Conservation (phyloP, 2,113 vertebrate species). For the Pao palembangensis region DNA sequence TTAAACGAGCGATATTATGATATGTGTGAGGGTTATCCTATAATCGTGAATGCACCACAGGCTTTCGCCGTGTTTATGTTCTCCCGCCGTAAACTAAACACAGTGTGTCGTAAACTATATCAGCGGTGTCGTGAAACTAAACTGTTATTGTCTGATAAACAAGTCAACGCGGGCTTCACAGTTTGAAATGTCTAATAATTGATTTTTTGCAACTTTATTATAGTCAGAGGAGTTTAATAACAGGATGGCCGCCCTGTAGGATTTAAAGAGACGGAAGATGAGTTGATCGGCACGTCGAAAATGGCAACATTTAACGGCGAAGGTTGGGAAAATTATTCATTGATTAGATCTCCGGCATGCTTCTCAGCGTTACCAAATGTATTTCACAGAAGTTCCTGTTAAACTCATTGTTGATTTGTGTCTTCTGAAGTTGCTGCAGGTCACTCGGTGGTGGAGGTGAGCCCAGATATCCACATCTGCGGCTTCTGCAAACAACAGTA, state of each 20-base stretch:
- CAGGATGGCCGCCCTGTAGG: neutral
- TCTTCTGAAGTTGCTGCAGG: conserved; percentile 67
- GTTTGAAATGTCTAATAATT: neutral
- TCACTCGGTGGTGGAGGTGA: conserved; percentile 85
- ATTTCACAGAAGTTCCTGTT: neutral
- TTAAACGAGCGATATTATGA: neutral
- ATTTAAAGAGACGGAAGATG: conserved; percentile 24
- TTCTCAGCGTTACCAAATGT: neutral
- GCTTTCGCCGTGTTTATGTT: conserved; percentile 16
- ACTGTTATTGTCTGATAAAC: neutral
- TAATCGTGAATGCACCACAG: neutral
- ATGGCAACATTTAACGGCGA: conserved; percentile 72
- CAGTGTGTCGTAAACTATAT: conserved; percentile 41
- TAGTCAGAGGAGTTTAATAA: neutral
- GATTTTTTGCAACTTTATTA: accelerated
- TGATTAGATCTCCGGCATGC: neutral
- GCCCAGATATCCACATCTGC: conserved; percentile 95
- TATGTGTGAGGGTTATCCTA: conserved; percentile 1
- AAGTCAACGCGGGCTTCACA: neutral
- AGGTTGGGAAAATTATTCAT: conserved; percentile 42
- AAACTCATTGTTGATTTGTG: conserved; percentile 6
- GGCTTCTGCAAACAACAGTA: conserved; percentile 97
- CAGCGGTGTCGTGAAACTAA: conserved; percentile 14
- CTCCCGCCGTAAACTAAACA: conserved; percentile 41
- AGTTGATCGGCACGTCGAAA: conserved; percentile 36